These are phyloP conservation scores for Pelodiscus sinensis DNA, from an alignment of 2,113 vertebrate species.

Conservation along the genomic window DNA sequence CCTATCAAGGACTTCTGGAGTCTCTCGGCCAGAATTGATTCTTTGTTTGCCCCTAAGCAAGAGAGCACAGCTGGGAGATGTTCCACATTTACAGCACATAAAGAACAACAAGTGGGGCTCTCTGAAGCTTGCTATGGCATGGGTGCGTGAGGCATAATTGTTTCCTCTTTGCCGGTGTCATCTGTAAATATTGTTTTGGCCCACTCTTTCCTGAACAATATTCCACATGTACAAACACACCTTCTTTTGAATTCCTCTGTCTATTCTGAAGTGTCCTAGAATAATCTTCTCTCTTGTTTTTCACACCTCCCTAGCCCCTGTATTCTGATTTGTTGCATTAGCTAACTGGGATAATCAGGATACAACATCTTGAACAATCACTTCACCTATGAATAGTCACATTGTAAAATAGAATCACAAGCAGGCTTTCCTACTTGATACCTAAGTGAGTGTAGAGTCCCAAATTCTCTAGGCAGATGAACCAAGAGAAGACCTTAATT, in stretches of 20 bases:
- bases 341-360: not conserved
- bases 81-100: not conserved
- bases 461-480: slow-evolving; percentile 44
- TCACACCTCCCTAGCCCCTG: fast-evolving
- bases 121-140: not conserved
- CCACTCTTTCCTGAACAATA: not conserved
- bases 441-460: not conserved
- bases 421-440: too few species aligned
- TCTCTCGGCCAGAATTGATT: not conserved
- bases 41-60: not conserved
- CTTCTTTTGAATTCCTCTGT: not conserved
- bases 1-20: not conserved
- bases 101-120: not conserved
- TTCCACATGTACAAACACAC: not conserved
- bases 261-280: not conserved
- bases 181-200: not conserved
- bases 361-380: not conserved
- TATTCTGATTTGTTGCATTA: fast-evolving
- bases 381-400: not conserved
- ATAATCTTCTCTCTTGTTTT: not conserved
- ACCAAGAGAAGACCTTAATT: slow-evolving; percentile 29
- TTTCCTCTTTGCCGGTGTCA: not conserved
- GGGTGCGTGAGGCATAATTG: not conserved
- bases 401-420: too few species aligned
- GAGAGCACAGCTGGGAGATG: not conserved